A percentile compares a stretch with the other conserved stretches of the same genome.
Conservation (phyloP, 2,797 vertebrate genomes). For the Ctenopoma kingsleyae region DNA sequence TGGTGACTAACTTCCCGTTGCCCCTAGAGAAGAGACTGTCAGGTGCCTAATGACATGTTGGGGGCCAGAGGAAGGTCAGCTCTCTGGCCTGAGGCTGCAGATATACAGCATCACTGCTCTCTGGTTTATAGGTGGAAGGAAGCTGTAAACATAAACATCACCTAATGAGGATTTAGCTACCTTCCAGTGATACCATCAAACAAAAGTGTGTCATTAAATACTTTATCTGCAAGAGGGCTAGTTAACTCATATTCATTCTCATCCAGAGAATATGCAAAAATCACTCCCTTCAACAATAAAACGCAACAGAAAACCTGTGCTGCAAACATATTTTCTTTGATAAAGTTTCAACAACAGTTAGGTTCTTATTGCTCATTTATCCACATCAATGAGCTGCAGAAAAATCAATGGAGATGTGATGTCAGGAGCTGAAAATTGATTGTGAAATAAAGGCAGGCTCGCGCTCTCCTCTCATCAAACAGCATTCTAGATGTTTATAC, state of each 20-base stretch:
- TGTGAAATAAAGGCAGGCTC: conserved; percentile 3
- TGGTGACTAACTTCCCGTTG: conserved; percentile 68
- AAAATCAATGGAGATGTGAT: conserved; percentile 33
- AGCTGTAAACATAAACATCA: conserved; percentile 52
- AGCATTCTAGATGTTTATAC: conserved; percentile 3
- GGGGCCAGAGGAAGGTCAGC: conserved; percentile 65
- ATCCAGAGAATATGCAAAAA: neutral
- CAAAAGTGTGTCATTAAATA: conserved; percentile 25
- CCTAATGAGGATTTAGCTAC: conserved; percentile 48
- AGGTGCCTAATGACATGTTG: conserved; percentile 65
- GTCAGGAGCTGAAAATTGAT: conserved; percentile 17
- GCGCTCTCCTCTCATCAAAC: conserved; percentile 9
- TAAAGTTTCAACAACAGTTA: conserved; percentile 6
- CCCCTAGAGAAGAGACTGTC: conserved; percentile 68
- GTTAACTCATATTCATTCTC: conserved; percentile 4
- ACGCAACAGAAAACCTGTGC: neutral
- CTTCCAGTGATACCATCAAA: conserved; percentile 27
- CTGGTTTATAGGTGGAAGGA: conserved; percentile 29
- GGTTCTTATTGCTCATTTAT: conserved; percentile 16
- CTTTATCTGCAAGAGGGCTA: conserved; percentile 24
- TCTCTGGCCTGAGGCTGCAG: conserved; percentile 46
- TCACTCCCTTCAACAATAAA: neutral
- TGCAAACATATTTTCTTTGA: neutral
- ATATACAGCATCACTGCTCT: conserved; percentile 5
- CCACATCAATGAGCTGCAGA: conserved; percentile 3